Evolutionary conservation across 1,140 invertebrate genomes (phyloP), one percentile per base, ranked within the genome.

Genomic region (Bombus waltoni): DNA sequence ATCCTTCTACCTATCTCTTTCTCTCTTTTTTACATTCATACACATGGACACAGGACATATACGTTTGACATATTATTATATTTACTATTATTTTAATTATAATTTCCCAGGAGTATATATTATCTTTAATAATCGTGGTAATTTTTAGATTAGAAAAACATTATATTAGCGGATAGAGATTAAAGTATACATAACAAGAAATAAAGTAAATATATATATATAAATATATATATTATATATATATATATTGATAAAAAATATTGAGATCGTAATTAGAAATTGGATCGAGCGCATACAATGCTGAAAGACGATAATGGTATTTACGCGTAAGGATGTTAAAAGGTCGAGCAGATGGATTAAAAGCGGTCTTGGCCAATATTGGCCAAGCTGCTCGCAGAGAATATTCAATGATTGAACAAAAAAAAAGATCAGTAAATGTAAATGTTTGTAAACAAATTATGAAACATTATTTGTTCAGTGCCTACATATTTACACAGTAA

Each of bases 381-480:
- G 75, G 80, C 85, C 90, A 87, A 75, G 78, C 88, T 92, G 90
- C 91, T 92, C 89, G 93, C 92, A 91, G 90, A 93, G 91, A 94
- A 91, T 91, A 92, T 93, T 93, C 92, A 93, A 91, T 94, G 89
- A 93, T 94, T 92, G 91, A 94, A 92, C 90, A 93, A 92, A 94
- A 91, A 91, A 81, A 89, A 88, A 92, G 91, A 94, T 94, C 94
- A 93, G 93, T 95, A 94, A 93, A 88, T 94, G 94, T 95, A 95
- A 94, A 95, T 95, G 94, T 94, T 95, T 95, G 93, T 94, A 95
- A 95, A 95, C 94, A 95, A 95, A 94, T 95, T 94, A 95, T 94
- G 93, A 95, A 95, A 95, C 92, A 95, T 95, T 95, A 95, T 95
- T 95, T 95, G 94, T 95, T 95, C 94, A 95, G 94, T 94, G 94